Base-by-base conservation (phyloP, 2,888 invertebrate genomes). In the Gnatocerus cornutus region DNA sequence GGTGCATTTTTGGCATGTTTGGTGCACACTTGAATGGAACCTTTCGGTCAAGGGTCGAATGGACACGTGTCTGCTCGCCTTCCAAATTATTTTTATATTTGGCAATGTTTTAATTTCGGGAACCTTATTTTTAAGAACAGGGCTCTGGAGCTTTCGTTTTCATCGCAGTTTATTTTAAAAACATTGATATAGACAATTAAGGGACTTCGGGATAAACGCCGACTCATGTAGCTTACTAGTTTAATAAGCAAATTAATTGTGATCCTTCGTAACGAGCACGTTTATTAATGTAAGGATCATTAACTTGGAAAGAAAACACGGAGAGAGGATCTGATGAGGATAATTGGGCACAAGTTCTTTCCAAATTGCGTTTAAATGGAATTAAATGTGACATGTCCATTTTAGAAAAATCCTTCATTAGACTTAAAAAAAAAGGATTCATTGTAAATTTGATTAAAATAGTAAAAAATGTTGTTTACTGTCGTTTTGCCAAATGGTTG, bases 41-140 rank as follows among this genome's bases (percentile, higher is more conserved):
- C 2, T 33, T 33, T 33, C 6, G 33, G 9, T 33, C 29, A n/a
- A 33, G 33, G 33, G 6, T 33, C 33, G n/a, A n/a, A 7, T 33
- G 7, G 33, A 2, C 33, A 33, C 33, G 33, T 33, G 33, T 6
- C 33, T n/a, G 9, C 6, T 33, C 1, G 7, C 7, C 33, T n/a
- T 53, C 29, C 33, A 12, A 53, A 37, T 37, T 41, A 56, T 43
- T 56, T 56, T 56, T 56, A 12, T 56, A 39, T 39, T 56, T 56
- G 56, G 56, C 56, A 56, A 9, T 21, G 41, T 6, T 13, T 29
- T n/a, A 7, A 16, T 8, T 16, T 10, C n/a, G 8, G 33, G 16
- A n/a, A 12, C 10, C 41, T 53, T 53, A 37, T 53, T 53, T 50
- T 53, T 53, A 53, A 37, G 12, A 53, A 46, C 46, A 46, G 4